Percentiles rank a stretch among this genome's conserved stretches.
Conservation (phyloP, 2,113 vertebrate genomes). For the Cinclus mexicanus region DNA sequence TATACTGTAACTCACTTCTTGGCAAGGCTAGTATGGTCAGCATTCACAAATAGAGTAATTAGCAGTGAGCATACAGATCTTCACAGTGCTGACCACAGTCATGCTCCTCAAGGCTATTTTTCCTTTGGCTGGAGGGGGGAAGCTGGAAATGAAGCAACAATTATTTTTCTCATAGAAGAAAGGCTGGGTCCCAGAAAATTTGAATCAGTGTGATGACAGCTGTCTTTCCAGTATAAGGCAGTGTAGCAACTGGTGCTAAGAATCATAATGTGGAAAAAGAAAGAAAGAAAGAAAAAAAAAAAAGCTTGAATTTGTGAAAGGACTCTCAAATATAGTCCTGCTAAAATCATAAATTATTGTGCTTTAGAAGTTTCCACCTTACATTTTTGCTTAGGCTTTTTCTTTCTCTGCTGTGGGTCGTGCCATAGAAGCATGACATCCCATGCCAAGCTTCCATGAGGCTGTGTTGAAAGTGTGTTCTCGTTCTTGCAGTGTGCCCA, state of each 20-base stretch:
- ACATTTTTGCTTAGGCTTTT: background rate
- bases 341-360: background rate
- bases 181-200: background rate
- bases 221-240: background rate
- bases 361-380: background rate
- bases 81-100: background rate
- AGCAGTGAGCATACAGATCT: background rate
- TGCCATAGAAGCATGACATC: fast-evolving
- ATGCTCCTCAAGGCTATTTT: background rate
- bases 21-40: constrained; percentile 2
- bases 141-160: background rate
- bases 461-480: background rate
- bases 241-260: background rate
- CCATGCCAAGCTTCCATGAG: background rate
- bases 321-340: background rate
- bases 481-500: background rate
- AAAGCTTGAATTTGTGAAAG: background rate
- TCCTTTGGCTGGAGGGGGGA: background rate
- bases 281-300: background rate
- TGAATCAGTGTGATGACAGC: background rate
- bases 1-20: constrained; percentile 26
- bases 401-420: background rate
- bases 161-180: background rate
- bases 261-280: background rate
- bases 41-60: constrained; percentile 28